A percentile compares a stretch with the other conserved stretches of the same genome.
phyloP scores from a whole-genome alignment of 1,140 invertebrate genomes.

The Bombus confusus region DNA sequence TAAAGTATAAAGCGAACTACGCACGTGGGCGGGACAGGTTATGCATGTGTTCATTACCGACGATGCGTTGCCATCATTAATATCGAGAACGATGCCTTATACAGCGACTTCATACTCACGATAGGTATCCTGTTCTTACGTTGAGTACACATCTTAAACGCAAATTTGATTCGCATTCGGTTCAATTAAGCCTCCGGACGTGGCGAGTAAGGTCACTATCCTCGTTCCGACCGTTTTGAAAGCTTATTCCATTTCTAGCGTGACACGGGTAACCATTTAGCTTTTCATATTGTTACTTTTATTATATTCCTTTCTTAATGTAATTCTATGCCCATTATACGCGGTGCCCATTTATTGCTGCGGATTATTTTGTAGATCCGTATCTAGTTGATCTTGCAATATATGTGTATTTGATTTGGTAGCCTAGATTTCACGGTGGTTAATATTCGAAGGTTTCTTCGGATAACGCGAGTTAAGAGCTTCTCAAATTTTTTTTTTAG shows the following conservation, averaged over 20 bases:
- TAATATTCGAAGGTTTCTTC: conserved; percentile 29
- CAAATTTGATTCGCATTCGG: conserved; percentile 36
- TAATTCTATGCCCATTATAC: not conserved
- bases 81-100: conserved; percentile 63
- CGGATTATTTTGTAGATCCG: not conserved
- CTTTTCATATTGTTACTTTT: not conserved
- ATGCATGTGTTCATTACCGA: conserved; percentile 63
- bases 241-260: no score
- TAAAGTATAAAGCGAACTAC: conserved; percentile 32
- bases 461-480: not conserved
- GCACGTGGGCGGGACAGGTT: conserved; percentile 65
- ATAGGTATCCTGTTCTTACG: conserved; percentile 1
- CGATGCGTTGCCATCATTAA: conserved; percentile 64
- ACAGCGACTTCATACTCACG: conserved; percentile 18
- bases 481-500: no score
- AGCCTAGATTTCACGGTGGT: conserved; percentile 19
- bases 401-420: conserved; percentile 11
- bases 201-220: not conserved
- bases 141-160: conserved; percentile 2
- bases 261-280: not conserved
- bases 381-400: conserved; percentile 36
- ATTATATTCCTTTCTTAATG: no score
- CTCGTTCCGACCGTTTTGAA: not conserved
- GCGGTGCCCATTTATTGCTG: not conserved
- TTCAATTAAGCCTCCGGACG: conserved; percentile 43